Evolutionary conservation across 92 coral and sea anemone species (phyloP).

Genomic region (Zoanthus sansibaricus): DNA sequence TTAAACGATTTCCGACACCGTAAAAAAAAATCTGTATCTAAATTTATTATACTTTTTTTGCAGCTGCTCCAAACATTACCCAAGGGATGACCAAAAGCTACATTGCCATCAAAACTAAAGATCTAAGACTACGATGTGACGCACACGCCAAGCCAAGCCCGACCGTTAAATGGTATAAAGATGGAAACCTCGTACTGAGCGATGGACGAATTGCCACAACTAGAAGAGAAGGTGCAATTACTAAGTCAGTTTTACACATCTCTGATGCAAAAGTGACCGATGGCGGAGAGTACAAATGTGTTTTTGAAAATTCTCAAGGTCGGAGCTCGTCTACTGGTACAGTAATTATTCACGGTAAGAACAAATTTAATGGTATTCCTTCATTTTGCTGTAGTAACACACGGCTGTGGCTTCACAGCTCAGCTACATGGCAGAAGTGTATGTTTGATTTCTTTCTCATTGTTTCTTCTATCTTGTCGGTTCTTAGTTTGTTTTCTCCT

Average conservation of each 20-base stretch:
- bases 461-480: no score
- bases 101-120: neutral
- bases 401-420: no score
- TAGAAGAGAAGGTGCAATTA: neutral
- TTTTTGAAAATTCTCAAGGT: slow-evolving; percentile 14
- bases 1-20: neutral
- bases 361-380: neutral
- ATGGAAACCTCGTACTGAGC: neutral
- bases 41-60: neutral
- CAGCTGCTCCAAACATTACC: neutral
- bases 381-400: neutral
- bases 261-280: slow-evolving; percentile 4
- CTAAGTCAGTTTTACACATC: slow-evolving; percentile 16
- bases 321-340: neutral
- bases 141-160: slow-evolving; percentile 22
- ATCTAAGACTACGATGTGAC: neutral
- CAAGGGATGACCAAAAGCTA: neutral
- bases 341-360: slow-evolving; percentile 22
- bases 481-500: no score
- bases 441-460: no score
- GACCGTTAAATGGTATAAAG: slow-evolving; percentile 23
- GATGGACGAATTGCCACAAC: neutral
- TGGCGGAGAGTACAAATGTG: slow-evolving; percentile 18
- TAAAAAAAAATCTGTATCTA: no score
- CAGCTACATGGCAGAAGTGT: no score